phyloP scores from a whole-genome alignment of 2,113 vertebrate genomes.

The Centrocercus urophasianus region DNA sequence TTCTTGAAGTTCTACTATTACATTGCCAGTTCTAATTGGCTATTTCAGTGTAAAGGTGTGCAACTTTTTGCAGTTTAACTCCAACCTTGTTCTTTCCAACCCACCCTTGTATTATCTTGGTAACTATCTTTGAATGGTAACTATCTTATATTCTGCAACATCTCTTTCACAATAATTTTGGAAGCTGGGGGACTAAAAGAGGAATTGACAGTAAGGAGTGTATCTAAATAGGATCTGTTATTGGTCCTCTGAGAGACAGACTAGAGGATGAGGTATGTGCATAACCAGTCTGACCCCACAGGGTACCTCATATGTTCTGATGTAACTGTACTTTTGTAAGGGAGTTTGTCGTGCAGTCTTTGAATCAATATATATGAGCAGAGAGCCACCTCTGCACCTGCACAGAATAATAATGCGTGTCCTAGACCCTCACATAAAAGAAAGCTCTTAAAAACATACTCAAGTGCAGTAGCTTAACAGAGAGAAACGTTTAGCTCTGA shows the following conservation, averaged over 20 bases:
- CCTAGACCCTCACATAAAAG: not conserved
- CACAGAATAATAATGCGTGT: not conserved
- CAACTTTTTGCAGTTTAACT: not conserved
- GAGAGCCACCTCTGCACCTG: not conserved
- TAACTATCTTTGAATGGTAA: not conserved
- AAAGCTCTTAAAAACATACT: not conserved
- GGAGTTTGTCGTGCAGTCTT: not conserved
- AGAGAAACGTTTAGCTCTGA: not conserved
- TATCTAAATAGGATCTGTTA: not conserved
- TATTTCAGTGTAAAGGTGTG: not conserved
- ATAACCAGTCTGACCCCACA: not conserved
- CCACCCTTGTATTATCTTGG: not conserved
- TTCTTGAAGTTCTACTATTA: constrained; percentile 33
- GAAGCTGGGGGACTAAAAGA: not conserved
- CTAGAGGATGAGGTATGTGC: not conserved
- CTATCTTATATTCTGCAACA: not conserved
- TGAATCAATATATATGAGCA: not conserved
- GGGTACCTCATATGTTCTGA: not conserved
- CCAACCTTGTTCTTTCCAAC: not conserved
- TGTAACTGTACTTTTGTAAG: not conserved
- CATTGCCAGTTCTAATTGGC: not conserved
- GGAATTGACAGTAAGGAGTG: not conserved
- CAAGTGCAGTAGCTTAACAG: not conserved
- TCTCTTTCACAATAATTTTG: not conserved
- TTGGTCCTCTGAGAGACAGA: not conserved